phyloP scores from a whole-genome alignment of 37 sponge, comb jelly and placozoan genomes.

The Ianthella basta region DNA sequence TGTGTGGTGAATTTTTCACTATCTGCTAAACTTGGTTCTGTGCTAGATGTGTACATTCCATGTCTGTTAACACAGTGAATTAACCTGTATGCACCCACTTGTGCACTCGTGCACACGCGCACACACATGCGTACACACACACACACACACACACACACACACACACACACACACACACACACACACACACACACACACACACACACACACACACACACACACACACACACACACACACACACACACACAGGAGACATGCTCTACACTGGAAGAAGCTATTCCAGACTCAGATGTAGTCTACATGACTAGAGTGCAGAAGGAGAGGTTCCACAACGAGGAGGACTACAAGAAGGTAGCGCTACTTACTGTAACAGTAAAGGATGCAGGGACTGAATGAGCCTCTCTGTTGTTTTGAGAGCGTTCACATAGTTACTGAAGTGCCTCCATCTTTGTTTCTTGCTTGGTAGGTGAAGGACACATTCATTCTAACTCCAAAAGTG shows the following conservation, averaged over 20 bases:
- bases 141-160: slow-evolving; percentile 26
- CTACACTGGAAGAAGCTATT: slow-evolving; percentile 80
- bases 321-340: slow-evolving; percentile 81
- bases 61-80: too few species aligned
- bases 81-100: too few species aligned
- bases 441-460: not conserved
- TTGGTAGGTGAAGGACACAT: slow-evolving; percentile 83
- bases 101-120: too few species aligned
- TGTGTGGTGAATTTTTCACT: too few species aligned
- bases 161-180: slow-evolving; percentile 45
- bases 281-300: slow-evolving; percentile 95
- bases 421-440: too few species aligned
- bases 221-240: slow-evolving; percentile 22
- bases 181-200: slow-evolving; percentile 35
- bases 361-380: not conserved
- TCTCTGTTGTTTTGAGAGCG: too few species aligned
- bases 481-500: slow-evolving; percentile 86
- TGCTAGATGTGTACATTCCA: too few species aligned
- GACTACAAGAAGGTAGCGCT: slow-evolving; percentile 89
- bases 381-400: too few species aligned
- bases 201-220: slow-evolving; percentile 30
- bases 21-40: too few species aligned
- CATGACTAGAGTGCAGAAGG: slow-evolving; percentile 96
- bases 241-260: slow-evolving; percentile 56
- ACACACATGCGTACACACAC: not conserved